Evolutionary conservation across 2,113 vertebrate genomes (phyloP), one percentile per base, ranked within the genome.

Genomic region (Petaurus breviceps): DNA sequence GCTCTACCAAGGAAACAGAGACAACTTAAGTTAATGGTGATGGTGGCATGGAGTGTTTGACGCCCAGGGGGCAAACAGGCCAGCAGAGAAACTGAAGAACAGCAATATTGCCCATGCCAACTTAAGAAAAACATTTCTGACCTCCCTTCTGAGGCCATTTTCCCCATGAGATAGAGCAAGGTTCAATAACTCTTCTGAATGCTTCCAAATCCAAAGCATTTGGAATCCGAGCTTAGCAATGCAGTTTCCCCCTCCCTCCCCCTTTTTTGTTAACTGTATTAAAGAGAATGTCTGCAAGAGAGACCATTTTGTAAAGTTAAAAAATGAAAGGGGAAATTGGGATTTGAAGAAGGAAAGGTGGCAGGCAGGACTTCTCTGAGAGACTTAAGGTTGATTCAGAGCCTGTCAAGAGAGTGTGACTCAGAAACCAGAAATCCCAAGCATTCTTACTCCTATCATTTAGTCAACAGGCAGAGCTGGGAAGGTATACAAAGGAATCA

Each of bases 391-490:
- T 97, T 96, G 97, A 97, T 97, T 97, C 95, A 97, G 95, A 97
- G 96, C 97, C 98, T 97, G 96, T 97, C 97, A 98, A 96, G 97
- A 98, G 96, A 98, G 97, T 97, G 98, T 98, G 98, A 98, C 97
- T 98, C 98, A 98, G 98, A 98, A 98, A 98, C 98, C 97, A 98
- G 97, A 98, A 98, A 98, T 98, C 97, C 95, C 97, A 98, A 92
- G 97, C 96, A 98, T 98, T 98, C 96, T 95, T 97, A 89, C 95
- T 97, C 97, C 97, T 94, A 95, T 95, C 91, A 0, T 98, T 98
- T 97, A 97, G 98, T 97, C 97, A 98, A 97, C 96, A 97, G 94
- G 97, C 97, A 94, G 95, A 97, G 93, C 52, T 0, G 93, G 92
- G 96, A 97, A 97, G 97, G 96, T 97, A 97, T 98, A 96, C 26